A percentile compares a stretch with the other conserved stretches of the same genome.
Evolutionary conservation across 2,888 invertebrate genomes (phyloP).

Genomic region (Galerucella calmariensis): DNA sequence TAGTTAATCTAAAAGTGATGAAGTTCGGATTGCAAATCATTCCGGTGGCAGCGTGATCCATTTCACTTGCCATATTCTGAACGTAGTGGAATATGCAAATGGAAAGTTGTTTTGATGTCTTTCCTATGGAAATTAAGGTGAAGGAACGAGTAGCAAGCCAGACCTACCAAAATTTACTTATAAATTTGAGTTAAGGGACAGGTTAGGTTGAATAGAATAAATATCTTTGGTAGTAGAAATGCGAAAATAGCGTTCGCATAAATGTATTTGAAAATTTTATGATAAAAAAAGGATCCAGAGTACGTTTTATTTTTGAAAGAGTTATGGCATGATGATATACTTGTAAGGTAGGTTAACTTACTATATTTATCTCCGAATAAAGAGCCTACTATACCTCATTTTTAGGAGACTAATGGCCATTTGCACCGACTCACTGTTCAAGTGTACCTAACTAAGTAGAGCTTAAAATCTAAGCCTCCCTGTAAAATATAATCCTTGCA

Average conservation of each 20-base stretch:
- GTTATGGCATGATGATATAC: no score
- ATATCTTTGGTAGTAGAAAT: not conserved
- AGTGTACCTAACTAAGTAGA: no score
- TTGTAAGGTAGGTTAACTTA: no score
- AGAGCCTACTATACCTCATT: no score
- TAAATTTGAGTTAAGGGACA: not conserved
- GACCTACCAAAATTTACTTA: conserved; percentile 6
- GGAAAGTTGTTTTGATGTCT: conserved; percentile 34
- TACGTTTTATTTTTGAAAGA: no score
- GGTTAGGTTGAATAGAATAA: not conserved
- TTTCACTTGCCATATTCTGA: conserved; percentile 44
- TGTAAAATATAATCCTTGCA: no score
- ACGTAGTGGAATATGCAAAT: conserved; percentile 35
- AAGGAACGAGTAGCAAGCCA: not conserved
- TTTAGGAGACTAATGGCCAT: no score
- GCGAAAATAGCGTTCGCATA: not conserved
- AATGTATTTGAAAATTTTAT: not conserved
- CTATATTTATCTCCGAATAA: no score
- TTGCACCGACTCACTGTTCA: no score
- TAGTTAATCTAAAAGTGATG: conserved; percentile 46
- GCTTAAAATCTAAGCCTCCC: no score
- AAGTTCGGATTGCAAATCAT: conserved; percentile 53
- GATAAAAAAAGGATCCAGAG: not conserved
- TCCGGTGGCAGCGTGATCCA: conserved; percentile 44
- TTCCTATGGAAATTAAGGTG: conserved; percentile 37